Base-by-base conservation (phyloP, 2,888 invertebrate genomes). In the Agrochola litura region DNA sequence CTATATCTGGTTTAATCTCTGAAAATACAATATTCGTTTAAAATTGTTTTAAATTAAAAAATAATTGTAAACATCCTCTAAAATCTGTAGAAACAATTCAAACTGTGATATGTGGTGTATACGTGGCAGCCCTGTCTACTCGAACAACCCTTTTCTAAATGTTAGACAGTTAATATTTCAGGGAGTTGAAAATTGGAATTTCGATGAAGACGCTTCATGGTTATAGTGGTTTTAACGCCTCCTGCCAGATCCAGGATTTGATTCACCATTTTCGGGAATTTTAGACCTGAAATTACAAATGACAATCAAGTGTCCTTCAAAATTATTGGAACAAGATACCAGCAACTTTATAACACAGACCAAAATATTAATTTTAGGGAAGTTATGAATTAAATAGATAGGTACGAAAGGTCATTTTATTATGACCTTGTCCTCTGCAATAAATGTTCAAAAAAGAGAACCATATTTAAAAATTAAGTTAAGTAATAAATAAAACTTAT, bases 101-200 rank as follows among this genome's bases (percentile, higher is more conserved):
- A n/a, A 14, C 10, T 25, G 30, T 43, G n/a, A 25, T 12, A 9
- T 19, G 46, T 58, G 25, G 12, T 41, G 14, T 37, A 49, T 2
- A 46, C 2, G 76, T 25, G 76, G 30, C 85, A 87, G 58, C 83
- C 82, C 87, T 87, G 37, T 46, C 54, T 78, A 76, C 81, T 79
- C 73, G 61, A 78, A 75, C 83, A 84, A 88, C 90, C 89, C 89
- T 89, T 90, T 86, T 90, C 89, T 87, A 89, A 90, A 89, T 88
- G 86, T 89, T 86, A 89, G 88, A 89, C 88, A 89, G 87, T 89
- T 91, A 87, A 90, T 90, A 90, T 90, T 90, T 90, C 86, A 89
- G 86, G 63, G 85, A 85, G 84, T 81, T 86, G 83, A 81, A 89
- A 90, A 90, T 91, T 90, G 81, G 84, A 89, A 90, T 90, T 90